Percentiles rank a stretch among this genome's conserved stretches.
phyloP scores from a whole-genome alignment of 2,888 invertebrate species.

The Caenorhabditis doughertyi region DNA sequence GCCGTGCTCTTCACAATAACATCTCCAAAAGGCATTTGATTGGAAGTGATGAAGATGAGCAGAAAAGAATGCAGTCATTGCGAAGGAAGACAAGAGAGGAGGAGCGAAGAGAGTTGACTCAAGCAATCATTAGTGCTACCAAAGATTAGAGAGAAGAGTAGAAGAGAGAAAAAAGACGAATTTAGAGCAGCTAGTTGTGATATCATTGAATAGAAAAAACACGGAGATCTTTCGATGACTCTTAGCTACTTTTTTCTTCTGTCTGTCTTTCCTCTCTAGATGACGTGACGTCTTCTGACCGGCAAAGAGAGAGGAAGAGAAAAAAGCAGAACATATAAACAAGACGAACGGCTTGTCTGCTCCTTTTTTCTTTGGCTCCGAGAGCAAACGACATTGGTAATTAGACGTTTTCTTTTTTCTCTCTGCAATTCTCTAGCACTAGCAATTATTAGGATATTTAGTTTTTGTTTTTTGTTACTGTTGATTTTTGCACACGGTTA shows the following conservation, averaged over 20 bases:
- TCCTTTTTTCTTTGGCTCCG: background rate
- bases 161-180: background rate
- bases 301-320: background rate
- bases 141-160: slow-evolving; percentile 4
- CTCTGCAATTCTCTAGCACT: background rate
- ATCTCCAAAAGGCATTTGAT: slow-evolving; percentile 63
- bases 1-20: slow-evolving; percentile 71
- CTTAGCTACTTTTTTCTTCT: background rate
- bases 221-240: background rate
- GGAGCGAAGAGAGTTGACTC: slow-evolving; percentile 53
- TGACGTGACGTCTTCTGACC: background rate
- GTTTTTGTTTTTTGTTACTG: background rate
- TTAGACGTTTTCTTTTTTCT: background rate
- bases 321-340: background rate
- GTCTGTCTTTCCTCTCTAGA: background rate
- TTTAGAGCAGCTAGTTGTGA: slow-evolving; percentile 2
- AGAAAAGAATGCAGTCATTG: slow-evolving; percentile 31
- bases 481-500: background rate
- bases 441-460: background rate
- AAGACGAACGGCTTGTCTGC: background rate
- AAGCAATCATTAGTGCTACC: slow-evolving; percentile 53
- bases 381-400: background rate
- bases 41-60: slow-evolving; percentile 30
- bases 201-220: too few relatives aligned
- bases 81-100: slow-evolving; percentile 46